Evolutionary conservation across 2,113 vertebrate genomes (phyloP).

Genomic region (Prionailurus bengalensis): DNA sequence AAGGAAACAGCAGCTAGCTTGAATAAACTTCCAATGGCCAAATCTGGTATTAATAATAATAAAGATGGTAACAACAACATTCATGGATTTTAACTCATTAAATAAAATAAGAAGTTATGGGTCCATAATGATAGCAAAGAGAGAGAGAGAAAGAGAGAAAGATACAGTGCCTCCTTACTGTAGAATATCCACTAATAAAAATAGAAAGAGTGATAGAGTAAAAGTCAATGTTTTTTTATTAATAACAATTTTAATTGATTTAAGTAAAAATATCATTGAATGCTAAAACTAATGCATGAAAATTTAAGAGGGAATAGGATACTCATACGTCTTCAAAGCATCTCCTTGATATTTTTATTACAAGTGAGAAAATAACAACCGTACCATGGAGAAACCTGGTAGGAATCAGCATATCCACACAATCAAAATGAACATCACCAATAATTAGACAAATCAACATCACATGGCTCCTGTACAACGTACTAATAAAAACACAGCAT

Average conservation of each 20-base stretch:
- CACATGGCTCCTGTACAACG: neutral
- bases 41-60: constrained; percentile 21
- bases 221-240: constrained; percentile 36
- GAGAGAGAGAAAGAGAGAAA: neutral
- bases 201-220: neutral
- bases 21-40: neutral
- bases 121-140: neutral
- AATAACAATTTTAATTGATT: constrained; percentile 32
- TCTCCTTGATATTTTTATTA: neutral
- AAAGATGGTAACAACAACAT: neutral
- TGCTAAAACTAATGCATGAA: constrained; percentile 40
- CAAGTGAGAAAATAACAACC: neutral
- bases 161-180: neutral
- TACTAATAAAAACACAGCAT: neutral
- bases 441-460: neutral
- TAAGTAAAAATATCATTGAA: constrained; percentile 25
- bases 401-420: neutral
- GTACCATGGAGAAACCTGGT: neutral
- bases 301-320: neutral
- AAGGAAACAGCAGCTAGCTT: neutral
- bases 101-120: constrained; percentile 35
- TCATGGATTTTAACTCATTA: neutral
- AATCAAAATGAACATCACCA: constrained; percentile 15
- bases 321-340: neutral
- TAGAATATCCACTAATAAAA: constrained; percentile 38